Base-by-base conservation (phyloP, 2,888 invertebrate species). In the Drosophila limbata region DNA sequence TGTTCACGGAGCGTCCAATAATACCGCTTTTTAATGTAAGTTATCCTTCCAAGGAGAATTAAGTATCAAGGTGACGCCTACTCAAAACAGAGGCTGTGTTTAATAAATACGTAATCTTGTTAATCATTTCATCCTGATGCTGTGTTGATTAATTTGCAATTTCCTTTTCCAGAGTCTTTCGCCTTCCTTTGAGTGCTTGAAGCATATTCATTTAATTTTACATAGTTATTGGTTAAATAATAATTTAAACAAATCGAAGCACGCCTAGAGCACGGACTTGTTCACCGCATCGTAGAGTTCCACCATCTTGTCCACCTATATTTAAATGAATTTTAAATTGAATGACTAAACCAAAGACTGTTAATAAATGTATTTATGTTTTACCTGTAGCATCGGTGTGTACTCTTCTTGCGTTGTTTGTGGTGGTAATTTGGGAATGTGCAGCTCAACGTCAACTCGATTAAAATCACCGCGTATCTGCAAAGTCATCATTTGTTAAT, bases 21-120 rank as follows among this genome's bases (percentile, higher is more conserved):
- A 90, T 93, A 61, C 90, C 92, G 11, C 66, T 93, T 40, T 92
- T 93, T 61, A 89, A 90, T 73, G 93, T 93, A 51, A 60, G 55
- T 21, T 3, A 15, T 37, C n/a, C 2, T 37, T 25, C 25, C 25
- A 4, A 21, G 21, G 4, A 21, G 21, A 21, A 21, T 25, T 4
- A 5, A 21, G 21, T 21, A 21, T 0, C 21, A 21, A 21, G 5
- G 5, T 21, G 21, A 21, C 3, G 21, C 4, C 21, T 21, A 21
- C 21, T 21, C 21, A 21, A 21, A 21, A 21, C 35, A 35, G 13
- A 35, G 4, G 35, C 35, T 9, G 11, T 9, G 5, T 33, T 33
- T 33, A 33, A 11, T 10, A 8, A 2, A 8, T 31, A 6, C 9
- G 9, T 31, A 6, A 31, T 8, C 21, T 21, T 21, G n/a, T n/a